A percentile compares a stretch with the other conserved stretches of the same genome.
Conservation (phyloP, 2,113 vertebrate genomes). For the Mirounga angustirostris region DNA sequence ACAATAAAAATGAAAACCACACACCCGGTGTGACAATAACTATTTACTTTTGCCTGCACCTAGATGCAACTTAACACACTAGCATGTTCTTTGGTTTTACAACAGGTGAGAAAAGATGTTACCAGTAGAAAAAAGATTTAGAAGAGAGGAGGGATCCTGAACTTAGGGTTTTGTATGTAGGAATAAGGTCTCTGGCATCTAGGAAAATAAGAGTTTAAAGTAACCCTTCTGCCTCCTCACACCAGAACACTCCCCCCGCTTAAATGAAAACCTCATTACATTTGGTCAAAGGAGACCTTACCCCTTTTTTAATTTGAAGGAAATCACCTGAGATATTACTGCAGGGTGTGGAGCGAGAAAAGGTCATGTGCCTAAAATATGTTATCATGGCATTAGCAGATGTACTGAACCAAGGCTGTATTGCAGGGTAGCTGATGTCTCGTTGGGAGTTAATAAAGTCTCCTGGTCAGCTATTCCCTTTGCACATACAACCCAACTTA, state of each 20-base stretch:
- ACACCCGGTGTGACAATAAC: not conserved
- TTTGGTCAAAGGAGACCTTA: not conserved
- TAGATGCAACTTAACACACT: not conserved
- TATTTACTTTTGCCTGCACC: not conserved
- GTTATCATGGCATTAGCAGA: slow-evolving; percentile 80
- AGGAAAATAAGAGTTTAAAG: not conserved
- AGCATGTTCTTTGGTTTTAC: not conserved
- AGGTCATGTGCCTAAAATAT: slow-evolving; percentile 57
- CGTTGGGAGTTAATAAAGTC: slow-evolving; percentile 61
- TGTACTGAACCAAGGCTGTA: slow-evolving; percentile 79
- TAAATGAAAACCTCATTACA: slow-evolving; percentile 18
- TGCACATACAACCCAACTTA: slow-evolving; percentile 71
- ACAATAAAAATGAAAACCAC: not conserved
- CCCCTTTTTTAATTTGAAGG: slow-evolving; percentile 29
- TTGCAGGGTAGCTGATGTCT: slow-evolving; percentile 64
- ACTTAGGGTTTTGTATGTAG: not conserved
- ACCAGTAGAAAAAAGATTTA: slow-evolving; percentile 22
- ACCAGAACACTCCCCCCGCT: not conserved
- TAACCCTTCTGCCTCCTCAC: not conserved
- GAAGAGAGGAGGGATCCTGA: not conserved
- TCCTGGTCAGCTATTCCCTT: slow-evolving; percentile 82
- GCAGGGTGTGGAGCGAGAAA: not conserved
- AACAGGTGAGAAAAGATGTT: not conserved
- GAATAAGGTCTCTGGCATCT: not conserved
- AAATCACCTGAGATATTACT: not conserved